Base-by-base conservation (phyloP, 1,140 invertebrate genomes). In the Papilio machaon region DNA sequence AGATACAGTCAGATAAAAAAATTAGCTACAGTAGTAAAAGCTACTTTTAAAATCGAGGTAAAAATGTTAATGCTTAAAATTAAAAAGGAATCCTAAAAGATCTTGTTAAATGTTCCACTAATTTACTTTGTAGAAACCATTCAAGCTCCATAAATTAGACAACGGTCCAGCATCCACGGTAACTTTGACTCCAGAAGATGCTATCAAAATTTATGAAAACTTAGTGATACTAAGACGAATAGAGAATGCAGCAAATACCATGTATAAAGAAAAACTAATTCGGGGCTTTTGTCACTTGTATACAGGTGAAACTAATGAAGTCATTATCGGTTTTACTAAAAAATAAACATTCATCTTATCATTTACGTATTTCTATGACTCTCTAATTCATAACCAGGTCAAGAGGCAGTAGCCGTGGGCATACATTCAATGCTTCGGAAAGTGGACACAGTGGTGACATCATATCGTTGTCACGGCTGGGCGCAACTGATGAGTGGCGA, bases 231-330 rank as follows among this genome's bases (percentile, higher is more conserved):
- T 99, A 85, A 95, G 99, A 17, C 95, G 99, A 82, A 96, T 99
- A 95, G 99, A 99, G 96, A 98, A 98, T 13, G 96, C 97, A 6
- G 97, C 98, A 74, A 98, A 98, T 47, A 98, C 98, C 94, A 95
- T 99, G 23, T 99, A 99, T 89, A 99, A 99, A 92, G 98, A 99
- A 91, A 99, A 99, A 95, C 96, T 97, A 85, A 97, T 99, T 84
- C 95, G 99, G 87, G 99, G 99, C 47, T 99, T 99, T 95, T 99
- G 99, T 92, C 99, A 99, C 94, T 96, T 99, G 46, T 99, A 99
- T 92, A 98, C 98, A 79, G 99, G 99, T 89, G 30, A 98, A 98
- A 23, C 60, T 38, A 79, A 58, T n/a, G 17, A 9, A 58, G 54
- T 58, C 17, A 7, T 19, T 19, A 19, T 5, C 8, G 17, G 15